phyloP scores from a whole-genome alignment of 2,888 invertebrate species.

The Malthinus flaveolus region DNA sequence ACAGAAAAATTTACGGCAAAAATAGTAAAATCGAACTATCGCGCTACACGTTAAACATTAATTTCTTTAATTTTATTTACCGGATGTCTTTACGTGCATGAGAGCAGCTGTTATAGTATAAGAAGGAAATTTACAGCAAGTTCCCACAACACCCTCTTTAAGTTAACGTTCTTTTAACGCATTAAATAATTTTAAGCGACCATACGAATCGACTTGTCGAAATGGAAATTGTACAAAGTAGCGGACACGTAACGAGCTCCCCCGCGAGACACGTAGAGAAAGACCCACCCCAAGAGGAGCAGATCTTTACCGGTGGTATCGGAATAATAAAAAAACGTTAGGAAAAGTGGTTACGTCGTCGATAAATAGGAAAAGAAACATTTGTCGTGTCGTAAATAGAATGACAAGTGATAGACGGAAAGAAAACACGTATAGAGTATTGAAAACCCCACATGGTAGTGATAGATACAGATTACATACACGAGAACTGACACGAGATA shows the following conservation, averaged over 20 bases:
- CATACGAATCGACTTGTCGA: background rate
- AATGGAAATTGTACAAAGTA: conserved; percentile 1
- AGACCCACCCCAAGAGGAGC: too few relatives aligned
- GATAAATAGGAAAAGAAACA: conserved; percentile 11
- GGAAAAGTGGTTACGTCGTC: background rate
- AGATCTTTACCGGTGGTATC: background rate
- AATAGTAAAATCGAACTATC: background rate
- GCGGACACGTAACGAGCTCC: background rate
- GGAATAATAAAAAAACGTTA: conserved; percentile 5
- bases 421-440: conserved; percentile 30
- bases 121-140: conserved; percentile 15
- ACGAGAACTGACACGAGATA: conserved; percentile 40
- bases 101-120: conserved; percentile 16
- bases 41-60: background rate
- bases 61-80: conserved; percentile 11
- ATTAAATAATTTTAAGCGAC: conserved; percentile 14
- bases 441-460: conserved; percentile 32
- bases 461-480: conserved; percentile 43
- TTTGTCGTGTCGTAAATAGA: conserved; percentile 29
- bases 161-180: conserved; percentile 1
- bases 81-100: conserved; percentile 28
- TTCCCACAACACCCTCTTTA: conserved; percentile 30
- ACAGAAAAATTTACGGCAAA: too few relatives aligned
- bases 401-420: conserved; percentile 34
- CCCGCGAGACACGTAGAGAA: too few relatives aligned